phyloP scores from a whole-genome alignment of 2,797 vertebrate genomes.

The Hoplostethus atlanticus region DNA sequence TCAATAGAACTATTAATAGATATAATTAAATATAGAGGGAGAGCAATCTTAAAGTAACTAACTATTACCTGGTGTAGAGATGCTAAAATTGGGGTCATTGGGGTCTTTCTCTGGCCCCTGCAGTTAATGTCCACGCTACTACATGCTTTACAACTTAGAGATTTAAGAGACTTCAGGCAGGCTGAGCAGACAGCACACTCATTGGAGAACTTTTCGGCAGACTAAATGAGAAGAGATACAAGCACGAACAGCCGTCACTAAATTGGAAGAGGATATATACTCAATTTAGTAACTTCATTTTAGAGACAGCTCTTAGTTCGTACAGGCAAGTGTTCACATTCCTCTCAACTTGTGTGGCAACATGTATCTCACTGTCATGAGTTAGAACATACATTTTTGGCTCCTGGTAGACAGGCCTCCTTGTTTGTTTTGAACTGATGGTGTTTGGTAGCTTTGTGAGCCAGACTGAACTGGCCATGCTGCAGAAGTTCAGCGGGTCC shows the following conservation, averaged over 20 bases:
- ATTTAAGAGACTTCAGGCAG: slow-evolving; percentile 3
- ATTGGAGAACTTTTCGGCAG: slow-evolving; percentile 21
- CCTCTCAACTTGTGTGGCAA: slow-evolving; percentile 12
- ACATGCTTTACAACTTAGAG: no score
- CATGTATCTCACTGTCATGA: not conserved
- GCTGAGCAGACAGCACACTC: no score
- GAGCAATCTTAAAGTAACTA: no score
- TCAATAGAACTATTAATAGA: not conserved
- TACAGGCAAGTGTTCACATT: not conserved
- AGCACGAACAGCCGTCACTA: slow-evolving; percentile 14
- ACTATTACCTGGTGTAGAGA: slow-evolving; percentile 5
- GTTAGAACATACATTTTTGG: not conserved
- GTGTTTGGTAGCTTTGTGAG: not conserved
- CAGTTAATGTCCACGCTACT: no score
- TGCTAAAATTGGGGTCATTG: slow-evolving; percentile 34
- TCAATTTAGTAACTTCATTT: slow-evolving; percentile 16
- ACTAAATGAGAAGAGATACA: no score
- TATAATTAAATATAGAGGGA: no score
- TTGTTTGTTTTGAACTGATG: not conserved
- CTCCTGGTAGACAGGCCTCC: not conserved
- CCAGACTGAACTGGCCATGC: not conserved
- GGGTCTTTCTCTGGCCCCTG: slow-evolving; percentile 7
- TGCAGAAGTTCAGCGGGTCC: not conserved
- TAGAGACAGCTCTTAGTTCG: not conserved
- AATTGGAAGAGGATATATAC: not conserved